Evolutionary conservation across 2,888 invertebrate species (phyloP).

Genomic region (Saturnia japonica): DNA sequence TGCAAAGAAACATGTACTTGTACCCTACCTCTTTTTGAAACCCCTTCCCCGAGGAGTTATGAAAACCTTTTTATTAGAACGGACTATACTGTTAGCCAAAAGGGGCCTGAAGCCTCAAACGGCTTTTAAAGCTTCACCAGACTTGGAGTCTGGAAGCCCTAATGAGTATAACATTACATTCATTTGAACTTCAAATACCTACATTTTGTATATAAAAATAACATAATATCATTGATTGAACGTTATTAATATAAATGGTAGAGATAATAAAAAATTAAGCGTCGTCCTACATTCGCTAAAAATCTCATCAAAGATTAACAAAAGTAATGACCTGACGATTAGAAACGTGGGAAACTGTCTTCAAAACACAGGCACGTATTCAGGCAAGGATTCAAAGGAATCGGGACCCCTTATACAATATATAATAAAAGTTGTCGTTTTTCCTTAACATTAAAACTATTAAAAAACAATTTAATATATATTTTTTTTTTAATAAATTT

Average conservation of each 20-base stretch:
- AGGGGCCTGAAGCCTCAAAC: too few species aligned
- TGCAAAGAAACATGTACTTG: too few species aligned
- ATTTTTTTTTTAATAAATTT: too few species aligned
- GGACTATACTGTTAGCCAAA: too few species aligned
- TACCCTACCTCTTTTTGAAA: too few species aligned
- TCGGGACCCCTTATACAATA: neutral
- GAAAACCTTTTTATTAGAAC: too few species aligned
- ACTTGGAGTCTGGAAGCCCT: too few species aligned
- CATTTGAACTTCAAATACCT: neutral
- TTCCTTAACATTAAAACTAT: neutral
- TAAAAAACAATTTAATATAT: too few species aligned
- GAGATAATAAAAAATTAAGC: conserved; percentile 22
- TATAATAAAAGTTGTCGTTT: neutral
- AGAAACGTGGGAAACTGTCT: conserved; percentile 24
- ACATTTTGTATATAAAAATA: neutral
- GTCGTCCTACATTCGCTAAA: conserved; percentile 22
- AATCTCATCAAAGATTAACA: conserved; percentile 24
- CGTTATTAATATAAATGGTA: conserved; percentile 20
- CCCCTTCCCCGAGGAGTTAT: too few species aligned
- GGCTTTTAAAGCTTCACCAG: too few species aligned
- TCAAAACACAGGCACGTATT: conserved; percentile 1
- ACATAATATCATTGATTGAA: neutral
- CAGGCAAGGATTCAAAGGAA: neutral
- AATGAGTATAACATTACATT: too few species aligned
- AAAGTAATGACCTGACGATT: conserved; percentile 22